Evolutionary conservation across 2,888 invertebrate genomes (phyloP), one percentile per base, ranked within the genome.

Genomic region (Lithophane leautieri): DNA sequence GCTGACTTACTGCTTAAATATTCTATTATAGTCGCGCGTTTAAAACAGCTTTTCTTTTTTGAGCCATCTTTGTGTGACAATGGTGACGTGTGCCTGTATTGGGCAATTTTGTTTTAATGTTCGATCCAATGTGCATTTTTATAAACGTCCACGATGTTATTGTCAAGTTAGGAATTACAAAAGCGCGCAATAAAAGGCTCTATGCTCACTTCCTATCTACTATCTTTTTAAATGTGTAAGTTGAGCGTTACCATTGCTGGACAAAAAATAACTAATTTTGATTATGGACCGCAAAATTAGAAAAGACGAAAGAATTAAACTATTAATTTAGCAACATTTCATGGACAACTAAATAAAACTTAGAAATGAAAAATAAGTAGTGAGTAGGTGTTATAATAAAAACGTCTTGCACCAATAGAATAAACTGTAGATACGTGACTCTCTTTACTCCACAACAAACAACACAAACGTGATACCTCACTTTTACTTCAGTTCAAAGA

Each of bases 1-100:
- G 61, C 56, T 79, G 54, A 62, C 25, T 66, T 14, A 19, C 19
- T 12, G 63, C 25, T 68, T 54, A 72, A 62, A 54, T 70, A 58
- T 63, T 19, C 28, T 25, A 44, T 25, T 14, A 75, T 14, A n/a
- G 7, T 28, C 34, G 19, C 44, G 44, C 16, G 11, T 56, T 74
- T 14, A 9, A 40, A 60, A 22, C 19, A 16, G 34, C 11, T 73
- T 63, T 63, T 2, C 2, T 1, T 4, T 28, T 54, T 28, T 25
- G 1, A 12, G 4, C 14, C 22, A 12, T 28, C 11, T 42, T 67
- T 68, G 4, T 52, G 25, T 54, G 12, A 3, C 14, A 16, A 47
- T n/a, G n/a, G 4, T 12, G 19, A 47, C 6, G 4, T 47, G 47
- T 44, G 12, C 44, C 44, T 44, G 12, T 44, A 3, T 44, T 34